These are phyloP conservation scores for Mormyrops boulengeri DNA, from an alignment of 2,797 vertebrate species.

Conservation along the genomic window DNA sequence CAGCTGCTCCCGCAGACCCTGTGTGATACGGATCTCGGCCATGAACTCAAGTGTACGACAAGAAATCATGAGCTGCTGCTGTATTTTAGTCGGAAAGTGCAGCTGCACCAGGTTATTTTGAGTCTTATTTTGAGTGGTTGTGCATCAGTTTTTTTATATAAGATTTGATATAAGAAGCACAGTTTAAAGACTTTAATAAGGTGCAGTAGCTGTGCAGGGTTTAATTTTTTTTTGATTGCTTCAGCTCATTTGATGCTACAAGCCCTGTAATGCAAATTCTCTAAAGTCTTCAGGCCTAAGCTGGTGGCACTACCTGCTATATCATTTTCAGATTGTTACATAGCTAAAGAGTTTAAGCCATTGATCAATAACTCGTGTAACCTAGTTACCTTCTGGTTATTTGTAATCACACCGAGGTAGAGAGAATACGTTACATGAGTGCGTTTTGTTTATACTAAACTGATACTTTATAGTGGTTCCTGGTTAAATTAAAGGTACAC, in stretches of 20 bases:
- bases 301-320: background rate
- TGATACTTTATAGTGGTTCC: background rate
- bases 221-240: background rate
- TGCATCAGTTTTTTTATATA: constrained; percentile 24
- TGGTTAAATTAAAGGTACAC: constrained; percentile 12
- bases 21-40: background rate
- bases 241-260: background rate
- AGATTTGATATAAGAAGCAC: constrained; percentile 6
- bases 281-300: background rate
- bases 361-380: background rate
- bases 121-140: constrained; percentile 32
- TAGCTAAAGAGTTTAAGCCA: background rate
- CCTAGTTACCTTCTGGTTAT: no score
- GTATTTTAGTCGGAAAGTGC: background rate
- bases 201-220: background rate
- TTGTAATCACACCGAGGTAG: background rate
- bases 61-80: background rate
- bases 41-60: background rate
- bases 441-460: background rate
- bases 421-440: background rate
- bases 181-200: background rate
- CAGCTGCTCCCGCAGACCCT: background rate
- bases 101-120: background rate
- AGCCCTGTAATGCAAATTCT: background rate
- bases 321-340: background rate